A percentile compares a stretch with the other conserved stretches of the same genome.
phyloP scores from a whole-genome alignment of 2,888 invertebrate species.

The Agelastica alni region DNA sequence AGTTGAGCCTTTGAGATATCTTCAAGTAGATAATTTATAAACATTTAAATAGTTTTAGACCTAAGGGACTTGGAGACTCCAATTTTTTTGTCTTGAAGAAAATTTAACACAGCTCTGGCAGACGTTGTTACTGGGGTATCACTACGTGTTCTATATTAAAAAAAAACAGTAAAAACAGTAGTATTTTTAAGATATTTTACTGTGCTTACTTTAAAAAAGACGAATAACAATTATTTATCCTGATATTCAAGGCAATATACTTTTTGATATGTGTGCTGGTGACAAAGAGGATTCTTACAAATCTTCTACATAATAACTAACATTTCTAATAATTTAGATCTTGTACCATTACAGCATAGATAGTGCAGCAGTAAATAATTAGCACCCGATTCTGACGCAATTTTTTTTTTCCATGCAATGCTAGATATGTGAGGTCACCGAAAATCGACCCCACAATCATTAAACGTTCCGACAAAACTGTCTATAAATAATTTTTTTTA shows the following conservation, averaged over 20 bases:
- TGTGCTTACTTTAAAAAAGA: not conserved
- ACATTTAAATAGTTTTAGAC: not conserved
- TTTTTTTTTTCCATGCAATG: too few species aligned
- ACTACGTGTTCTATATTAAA: not conserved
- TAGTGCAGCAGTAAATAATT: too few species aligned
- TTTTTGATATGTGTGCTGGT: not conserved
- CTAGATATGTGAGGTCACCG: too few species aligned
- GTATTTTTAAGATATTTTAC: not conserved
- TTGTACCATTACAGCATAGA: too few species aligned
- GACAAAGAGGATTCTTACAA: not conserved
- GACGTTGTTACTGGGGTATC: not conserved
- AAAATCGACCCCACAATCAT: too few species aligned
- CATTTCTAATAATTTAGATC: too few species aligned
- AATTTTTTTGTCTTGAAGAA: not conserved
- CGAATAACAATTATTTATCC: not conserved
- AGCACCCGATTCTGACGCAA: too few species aligned
- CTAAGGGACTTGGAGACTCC: not conserved
- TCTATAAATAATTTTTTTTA: too few species aligned
- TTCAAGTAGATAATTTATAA: not conserved
- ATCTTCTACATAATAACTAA: too few species aligned
- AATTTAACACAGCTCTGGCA: not conserved
- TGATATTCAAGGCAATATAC: too few species aligned
- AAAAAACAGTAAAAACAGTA: not conserved
- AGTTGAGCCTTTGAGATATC: not conserved
- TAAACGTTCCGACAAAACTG: too few species aligned